Base-by-base conservation (phyloP, 2,888 invertebrate genomes). In the Drosophila macrothrix region DNA sequence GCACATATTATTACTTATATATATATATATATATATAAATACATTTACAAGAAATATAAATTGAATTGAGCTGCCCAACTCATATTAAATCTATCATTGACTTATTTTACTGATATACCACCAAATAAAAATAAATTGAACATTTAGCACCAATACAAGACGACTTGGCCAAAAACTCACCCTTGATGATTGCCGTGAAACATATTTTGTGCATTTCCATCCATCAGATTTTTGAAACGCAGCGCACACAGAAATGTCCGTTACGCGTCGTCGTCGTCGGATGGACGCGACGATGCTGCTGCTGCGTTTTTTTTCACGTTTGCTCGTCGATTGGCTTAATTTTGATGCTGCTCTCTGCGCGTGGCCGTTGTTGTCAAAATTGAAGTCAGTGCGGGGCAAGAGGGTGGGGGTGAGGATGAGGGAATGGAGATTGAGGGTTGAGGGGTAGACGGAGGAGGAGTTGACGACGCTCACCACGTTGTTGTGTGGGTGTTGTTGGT, bases 131-230 rank as follows among this genome's bases (percentile, higher is more conserved):
- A 46, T 16, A 46, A 25, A 14, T 1, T 46, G 16, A 25, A 46
- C 25, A 16, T 46, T 46, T 25, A 25, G 5, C 14, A 35, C 14
- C 4, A 35, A 46, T 22, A 46, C 7, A 25, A 14, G 46, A 46
- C 4, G 7, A 37, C 3, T 19, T 50, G 28, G 10, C 50, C 9
- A 43, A 33, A n/a, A 41, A 50, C 89, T 90, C 90, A 93, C 93
- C 94, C 94, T 93, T 94, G 94, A 92, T 94, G 94, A 93, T 94
- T 95, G 93, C 94, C 94, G 94, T 95, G 95, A 92, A 93, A 93
- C 93, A 94, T 94, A 92, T 94, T 94, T 92, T 93, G 93, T 90
- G 94, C 93, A 93, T 94, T 93, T 92, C 94, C 93, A 93, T 94
- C 94, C 94, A 94, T 94, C 90, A 93, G 93, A 90, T 94, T 95